Conservation (phyloP, 2,113 vertebrate species). For the Aphyosemion australe region DNA sequence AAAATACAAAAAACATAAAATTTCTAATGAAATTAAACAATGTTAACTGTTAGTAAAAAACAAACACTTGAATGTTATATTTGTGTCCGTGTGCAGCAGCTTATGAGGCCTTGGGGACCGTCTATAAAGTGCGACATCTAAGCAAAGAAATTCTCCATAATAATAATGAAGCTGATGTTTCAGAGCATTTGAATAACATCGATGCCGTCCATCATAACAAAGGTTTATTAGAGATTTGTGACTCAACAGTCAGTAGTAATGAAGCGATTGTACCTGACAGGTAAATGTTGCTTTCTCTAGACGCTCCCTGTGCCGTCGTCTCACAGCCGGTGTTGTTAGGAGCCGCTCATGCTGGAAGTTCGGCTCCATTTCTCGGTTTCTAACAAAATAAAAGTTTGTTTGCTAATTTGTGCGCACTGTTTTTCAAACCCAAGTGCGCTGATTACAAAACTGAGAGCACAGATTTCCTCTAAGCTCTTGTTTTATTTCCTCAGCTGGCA, state of each 20-base stretch:
- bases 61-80: too few relatives aligned
- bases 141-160: background rate
- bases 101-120: too few relatives aligned
- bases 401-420: background rate
- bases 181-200: too few relatives aligned
- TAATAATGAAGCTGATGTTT: too few relatives aligned
- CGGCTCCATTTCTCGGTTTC: background rate
- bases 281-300: background rate
- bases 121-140: background rate
- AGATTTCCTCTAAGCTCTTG: background rate
- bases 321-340: background rate
- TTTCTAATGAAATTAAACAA: too few relatives aligned
- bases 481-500: background rate
- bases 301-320: background rate
- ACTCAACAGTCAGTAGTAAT: too few relatives aligned
- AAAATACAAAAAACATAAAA: too few relatives aligned
- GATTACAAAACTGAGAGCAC: background rate
- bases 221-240: too few relatives aligned
- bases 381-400: constrained; percentile 2
- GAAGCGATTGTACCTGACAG: too few relatives aligned
- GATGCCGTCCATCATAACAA: too few relatives aligned
- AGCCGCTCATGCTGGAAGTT: background rate
- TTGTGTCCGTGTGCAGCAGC: too few relatives aligned
- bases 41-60: too few relatives aligned
- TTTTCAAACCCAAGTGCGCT: background rate